Evolutionary conservation across 2,888 invertebrate species (phyloP).

Genomic region (Erebia aethiops): DNA sequence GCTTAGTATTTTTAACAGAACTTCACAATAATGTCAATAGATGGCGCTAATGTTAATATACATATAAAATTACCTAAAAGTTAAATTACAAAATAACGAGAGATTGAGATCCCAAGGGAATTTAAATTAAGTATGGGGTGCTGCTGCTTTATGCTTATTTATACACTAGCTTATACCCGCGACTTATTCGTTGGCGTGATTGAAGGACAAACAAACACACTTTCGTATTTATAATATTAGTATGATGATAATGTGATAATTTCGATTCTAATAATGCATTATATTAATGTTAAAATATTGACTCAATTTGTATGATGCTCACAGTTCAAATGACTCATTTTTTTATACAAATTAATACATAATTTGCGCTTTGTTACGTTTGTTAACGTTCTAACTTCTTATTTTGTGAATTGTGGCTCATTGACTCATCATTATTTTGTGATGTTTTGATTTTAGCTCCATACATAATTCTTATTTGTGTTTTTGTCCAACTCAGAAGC

Average conservation of each 20-base stretch:
- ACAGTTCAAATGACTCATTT: constrained; percentile 2
- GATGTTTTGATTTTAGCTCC: constrained; percentile 1
- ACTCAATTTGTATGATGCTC: neutral
- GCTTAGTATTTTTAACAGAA: too few relatives aligned
- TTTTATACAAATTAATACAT: neutral
- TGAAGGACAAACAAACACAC: too few relatives aligned
- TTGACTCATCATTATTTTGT: neutral
- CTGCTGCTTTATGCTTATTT: neutral
- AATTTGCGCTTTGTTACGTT: constrained; percentile 1
- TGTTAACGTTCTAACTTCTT: neutral
- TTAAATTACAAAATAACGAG: neutral
- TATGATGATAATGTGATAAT: neutral
- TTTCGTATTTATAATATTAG: neutral
- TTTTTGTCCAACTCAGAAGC: too few relatives aligned
- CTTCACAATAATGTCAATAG: too few relatives aligned
- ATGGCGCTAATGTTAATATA: too few relatives aligned
- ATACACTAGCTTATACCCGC: too few relatives aligned
- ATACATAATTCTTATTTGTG: neutral
- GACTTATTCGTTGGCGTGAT: too few relatives aligned
- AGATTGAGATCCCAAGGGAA: neutral
- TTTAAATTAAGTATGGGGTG: neutral
- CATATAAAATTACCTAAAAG: constrained; percentile 19
- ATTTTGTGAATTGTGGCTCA: constrained; percentile 3
- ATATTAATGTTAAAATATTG: neutral
- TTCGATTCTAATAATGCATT: constrained; percentile 36